Conservation (phyloP, 2,113 vertebrate species). For the Azemiops feae region DNA sequence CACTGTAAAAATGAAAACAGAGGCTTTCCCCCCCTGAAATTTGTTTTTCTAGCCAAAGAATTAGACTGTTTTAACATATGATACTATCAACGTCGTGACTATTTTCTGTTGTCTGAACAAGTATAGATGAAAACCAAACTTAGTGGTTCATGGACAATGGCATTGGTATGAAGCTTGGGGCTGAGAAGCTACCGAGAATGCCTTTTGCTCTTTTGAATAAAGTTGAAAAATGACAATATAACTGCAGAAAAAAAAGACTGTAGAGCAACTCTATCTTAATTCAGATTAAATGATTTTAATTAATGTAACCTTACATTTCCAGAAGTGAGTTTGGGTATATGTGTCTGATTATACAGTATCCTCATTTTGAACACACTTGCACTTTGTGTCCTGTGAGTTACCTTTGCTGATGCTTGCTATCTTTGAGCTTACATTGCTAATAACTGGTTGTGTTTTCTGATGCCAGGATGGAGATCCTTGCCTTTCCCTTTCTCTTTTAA, state of each 20-base stretch:
- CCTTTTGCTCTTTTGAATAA: neutral
- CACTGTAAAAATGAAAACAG: neutral
- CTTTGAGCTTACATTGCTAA: neutral
- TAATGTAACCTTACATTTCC: constrained; percentile 62
- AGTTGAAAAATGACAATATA: neutral
- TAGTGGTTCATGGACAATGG: neutral
- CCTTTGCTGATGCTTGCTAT: neutral
- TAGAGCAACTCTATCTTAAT: constrained; percentile 60
- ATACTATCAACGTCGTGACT: neutral
- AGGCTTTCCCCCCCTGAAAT: neutral
- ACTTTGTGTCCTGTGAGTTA: neutral
- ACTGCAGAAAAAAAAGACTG: constrained; percentile 46
- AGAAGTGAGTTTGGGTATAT: constrained; percentile 48
- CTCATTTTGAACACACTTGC: constrained; percentile 19
- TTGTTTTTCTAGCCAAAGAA: neutral
- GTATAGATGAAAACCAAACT: neutral
- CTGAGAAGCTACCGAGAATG: too few relatives aligned
- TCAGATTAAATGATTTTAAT: constrained; percentile 70
- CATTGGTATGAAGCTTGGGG: rapidly evolving
- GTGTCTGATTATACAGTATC: constrained; percentile 40
- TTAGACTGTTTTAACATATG: neutral
- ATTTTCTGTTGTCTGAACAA: neutral
- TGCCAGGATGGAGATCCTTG: neutral
- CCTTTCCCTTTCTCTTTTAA: neutral
- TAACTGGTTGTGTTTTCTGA: neutral